Conservation (phyloP, 2,113 vertebrate species). For the Daubentonia madagascariensis region DNA sequence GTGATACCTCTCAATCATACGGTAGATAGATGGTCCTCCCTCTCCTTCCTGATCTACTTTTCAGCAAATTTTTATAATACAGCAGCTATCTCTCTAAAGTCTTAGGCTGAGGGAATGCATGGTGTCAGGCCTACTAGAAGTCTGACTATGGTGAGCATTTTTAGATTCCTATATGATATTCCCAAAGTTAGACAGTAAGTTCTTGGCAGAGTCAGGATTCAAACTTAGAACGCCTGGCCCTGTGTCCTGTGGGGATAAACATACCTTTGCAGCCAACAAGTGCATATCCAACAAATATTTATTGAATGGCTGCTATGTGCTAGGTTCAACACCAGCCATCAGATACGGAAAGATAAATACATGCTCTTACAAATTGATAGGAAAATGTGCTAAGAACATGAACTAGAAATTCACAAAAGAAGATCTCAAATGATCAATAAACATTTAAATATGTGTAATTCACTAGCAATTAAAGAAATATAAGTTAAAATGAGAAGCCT, state of each 20-base stretch:
- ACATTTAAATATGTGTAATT: neutral
- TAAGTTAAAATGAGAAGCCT: neutral
- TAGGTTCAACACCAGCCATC: neutral
- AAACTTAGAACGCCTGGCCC: neutral
- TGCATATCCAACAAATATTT: neutral
- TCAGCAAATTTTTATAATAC: neutral
- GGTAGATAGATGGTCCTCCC: neutral
- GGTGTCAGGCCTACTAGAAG: neutral
- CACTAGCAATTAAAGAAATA: neutral
- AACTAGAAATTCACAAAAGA: neutral
- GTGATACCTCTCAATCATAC: neutral
- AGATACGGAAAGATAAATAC: neutral
- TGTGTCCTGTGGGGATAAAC: neutral
- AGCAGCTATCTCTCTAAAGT: neutral
- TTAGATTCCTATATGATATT: neutral
- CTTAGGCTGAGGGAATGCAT: too few species aligned
- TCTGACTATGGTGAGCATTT: neutral
- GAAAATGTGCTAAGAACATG: neutral
- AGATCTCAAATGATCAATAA: neutral
- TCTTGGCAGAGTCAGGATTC: neutral
- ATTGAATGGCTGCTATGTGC: neutral
- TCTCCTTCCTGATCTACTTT: neutral
- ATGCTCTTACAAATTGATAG: neutral
- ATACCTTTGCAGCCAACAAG: neutral
- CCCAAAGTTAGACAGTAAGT: neutral